Percentiles rank a stretch among this genome's conserved stretches.
Conservation (phyloP, 2,888 invertebrate genomes). For the Torymus auratus region DNA sequence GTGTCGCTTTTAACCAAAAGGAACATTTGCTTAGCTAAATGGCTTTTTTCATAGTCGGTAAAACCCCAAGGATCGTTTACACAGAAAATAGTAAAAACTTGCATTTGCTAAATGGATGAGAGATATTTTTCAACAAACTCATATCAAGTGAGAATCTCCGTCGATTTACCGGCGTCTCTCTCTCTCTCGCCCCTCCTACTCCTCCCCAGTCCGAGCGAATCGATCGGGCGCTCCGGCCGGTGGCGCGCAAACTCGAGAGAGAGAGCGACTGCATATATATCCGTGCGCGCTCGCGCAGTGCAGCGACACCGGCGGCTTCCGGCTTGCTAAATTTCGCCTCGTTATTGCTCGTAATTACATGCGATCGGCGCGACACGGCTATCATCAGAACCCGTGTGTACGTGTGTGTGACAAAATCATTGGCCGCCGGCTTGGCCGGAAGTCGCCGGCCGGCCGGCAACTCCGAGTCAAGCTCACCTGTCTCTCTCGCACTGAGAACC, state of each 20-base stretch:
- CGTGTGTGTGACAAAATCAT: slow-evolving; percentile 28
- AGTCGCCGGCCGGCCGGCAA: not conserved
- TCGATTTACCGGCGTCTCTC: too few species aligned
- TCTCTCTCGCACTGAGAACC: too few species aligned
- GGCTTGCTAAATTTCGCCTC: slow-evolving; percentile 30
- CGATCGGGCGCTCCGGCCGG: slow-evolving; percentile 52
- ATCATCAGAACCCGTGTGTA: slow-evolving; percentile 12
- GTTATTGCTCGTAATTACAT: slow-evolving; percentile 27
- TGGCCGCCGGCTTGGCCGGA: not conserved
- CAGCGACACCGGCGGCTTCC: slow-evolving; percentile 34
- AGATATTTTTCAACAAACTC: too few species aligned
- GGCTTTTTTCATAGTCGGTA: slow-evolving; percentile 22
- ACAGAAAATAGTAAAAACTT: too few species aligned
- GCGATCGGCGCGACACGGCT: slow-evolving; percentile 20
- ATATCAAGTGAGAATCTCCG: too few species aligned
- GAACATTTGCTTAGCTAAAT: slow-evolving; percentile 16
- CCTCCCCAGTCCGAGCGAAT: slow-evolving; percentile 30
- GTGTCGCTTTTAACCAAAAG: not conserved
- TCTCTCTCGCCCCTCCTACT: too few species aligned
- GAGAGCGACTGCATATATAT: slow-evolving; percentile 2
- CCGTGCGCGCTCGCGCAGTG: not conserved
- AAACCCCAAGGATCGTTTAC: not conserved
- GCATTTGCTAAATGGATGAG: too few species aligned
- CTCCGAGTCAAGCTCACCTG: not conserved
- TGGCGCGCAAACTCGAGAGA: slow-evolving; percentile 20